phyloP scores from a whole-genome alignment of 2,888 invertebrate species.

The Rhingia campestris region DNA sequence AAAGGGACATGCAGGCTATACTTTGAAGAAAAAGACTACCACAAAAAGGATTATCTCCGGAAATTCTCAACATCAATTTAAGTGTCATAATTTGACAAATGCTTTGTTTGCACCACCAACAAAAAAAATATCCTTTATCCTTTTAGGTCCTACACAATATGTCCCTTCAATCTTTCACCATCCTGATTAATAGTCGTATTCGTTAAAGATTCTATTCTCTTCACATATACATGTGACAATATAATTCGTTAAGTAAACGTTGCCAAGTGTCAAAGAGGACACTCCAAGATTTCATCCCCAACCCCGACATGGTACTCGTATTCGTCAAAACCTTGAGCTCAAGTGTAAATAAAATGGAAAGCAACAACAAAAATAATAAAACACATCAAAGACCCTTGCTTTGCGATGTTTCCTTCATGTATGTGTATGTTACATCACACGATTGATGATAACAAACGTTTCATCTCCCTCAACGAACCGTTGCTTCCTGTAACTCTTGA shows the following conservation, averaged over 20 bases:
- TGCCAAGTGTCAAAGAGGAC: constrained; percentile 48
- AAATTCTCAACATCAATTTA: neutral
- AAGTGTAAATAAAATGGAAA: constrained; percentile 29
- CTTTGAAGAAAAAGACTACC: no score
- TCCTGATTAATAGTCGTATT: constrained; percentile 52
- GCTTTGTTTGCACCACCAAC: neutral
- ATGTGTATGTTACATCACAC: constrained; percentile 44
- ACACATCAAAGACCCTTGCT: neutral
- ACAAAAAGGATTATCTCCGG: neutral
- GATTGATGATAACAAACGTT: constrained; percentile 61
- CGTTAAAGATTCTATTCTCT: constrained; percentile 30
- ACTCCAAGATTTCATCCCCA: constrained; percentile 14
- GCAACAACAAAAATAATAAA: neutral
- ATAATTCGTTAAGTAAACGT: constrained; percentile 61
- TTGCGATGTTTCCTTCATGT: constrained; percentile 11
- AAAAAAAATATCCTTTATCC: constrained; percentile 6
- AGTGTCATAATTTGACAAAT: neutral
- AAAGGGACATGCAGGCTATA: no score
- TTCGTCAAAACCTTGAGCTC: constrained; percentile 41
- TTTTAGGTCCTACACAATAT: neutral
- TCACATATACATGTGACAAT: constrained; percentile 50
- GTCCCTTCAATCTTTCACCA: constrained; percentile 20
- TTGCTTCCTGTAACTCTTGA: constrained; percentile 31
- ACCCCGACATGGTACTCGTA: neutral
- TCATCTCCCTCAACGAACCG: constrained; percentile 60